Evolutionary conservation across 2,888 invertebrate genomes (phyloP).

Genomic region (Empis stercorea): DNA sequence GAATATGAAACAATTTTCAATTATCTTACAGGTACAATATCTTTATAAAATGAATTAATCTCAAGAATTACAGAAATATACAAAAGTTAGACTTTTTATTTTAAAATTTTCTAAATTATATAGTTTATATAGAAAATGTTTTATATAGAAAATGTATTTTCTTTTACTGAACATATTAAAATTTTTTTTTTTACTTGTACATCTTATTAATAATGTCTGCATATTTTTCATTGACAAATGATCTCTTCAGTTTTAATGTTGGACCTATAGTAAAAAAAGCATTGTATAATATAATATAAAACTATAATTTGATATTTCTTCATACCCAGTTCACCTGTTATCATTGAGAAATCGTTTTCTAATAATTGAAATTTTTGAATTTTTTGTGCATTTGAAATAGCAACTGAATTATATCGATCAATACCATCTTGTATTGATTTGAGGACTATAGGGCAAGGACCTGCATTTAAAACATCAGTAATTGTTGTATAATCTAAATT

Average conservation of each 20-base stretch:
- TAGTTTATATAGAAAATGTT: too few relatives aligned
- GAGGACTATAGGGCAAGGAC: constrained; percentile 41
- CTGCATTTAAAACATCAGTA: constrained; percentile 50
- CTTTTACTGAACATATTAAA: too few relatives aligned
- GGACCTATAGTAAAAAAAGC: constrained; percentile 43
- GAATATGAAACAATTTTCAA: too few relatives aligned
- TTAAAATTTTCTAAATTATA: too few relatives aligned
- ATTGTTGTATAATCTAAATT: constrained; percentile 52
- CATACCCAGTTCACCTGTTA: constrained; percentile 61
- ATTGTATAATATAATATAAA: neutral
- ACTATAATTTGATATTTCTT: constrained; percentile 2
- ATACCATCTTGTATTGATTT: constrained; percentile 67
- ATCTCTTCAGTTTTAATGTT: constrained; percentile 73
- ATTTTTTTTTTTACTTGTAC: neutral
- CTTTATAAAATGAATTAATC: too few relatives aligned
- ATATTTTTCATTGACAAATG: constrained; percentile 63
- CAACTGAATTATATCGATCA: constrained; percentile 56
- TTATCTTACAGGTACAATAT: too few relatives aligned
- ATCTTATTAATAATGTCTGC: constrained; percentile 54
- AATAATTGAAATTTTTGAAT: constrained; percentile 77
- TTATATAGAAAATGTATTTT: too few relatives aligned
- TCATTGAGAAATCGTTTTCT: constrained; percentile 71
- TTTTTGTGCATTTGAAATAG: constrained; percentile 74
- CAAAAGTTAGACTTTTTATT: too few relatives aligned
- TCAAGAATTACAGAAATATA: too few relatives aligned